Evolutionary conservation across 2,113 vertebrate genomes (phyloP), one percentile per base, ranked within the genome.

Genomic region (Eidolon helvum): DNA sequence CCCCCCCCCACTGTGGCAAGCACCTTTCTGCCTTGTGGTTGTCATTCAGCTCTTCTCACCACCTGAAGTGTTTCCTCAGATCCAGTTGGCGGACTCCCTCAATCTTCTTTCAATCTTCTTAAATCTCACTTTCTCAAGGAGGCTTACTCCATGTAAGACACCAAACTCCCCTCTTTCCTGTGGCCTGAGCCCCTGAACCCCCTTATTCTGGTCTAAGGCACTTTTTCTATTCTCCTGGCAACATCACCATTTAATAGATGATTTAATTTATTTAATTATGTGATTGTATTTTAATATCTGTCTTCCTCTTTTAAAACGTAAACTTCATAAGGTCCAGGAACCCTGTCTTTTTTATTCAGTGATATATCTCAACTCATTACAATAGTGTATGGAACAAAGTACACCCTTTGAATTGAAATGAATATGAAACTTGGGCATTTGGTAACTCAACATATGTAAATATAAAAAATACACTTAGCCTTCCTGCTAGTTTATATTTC

Each of bases 401-500:
- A 30, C 21, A n/a, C 16, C 40, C 21, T 90, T 75, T 63, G 16
- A 84, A 21, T 15, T 72, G 86, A 88, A 66, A 53, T 72, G n/a
- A 87, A 79, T n/a, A 40, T 14, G 63, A 55, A 40, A 48, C 38
- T 28, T 26, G n/a, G 33, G 22, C 26, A 16, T 78, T 66, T 83
- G 8, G 0, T 7, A 84, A 87, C 28, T 79, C 45, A 78, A 30
- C 50, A 83, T 45, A 63, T 57, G 4, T n/a, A 90, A 95, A 33
- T 38, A 57, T 50, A 80, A 87, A 96, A 94, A 93, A 48, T 43
- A 92, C 3, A 40, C 10, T 55, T 71, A 84, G 12, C 6, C 1
- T 82, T 96, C 87, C 40, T 92, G 53, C 4, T 82, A n/a, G 78
- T 69, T 88, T 33, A 33, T 43, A 92, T 59, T 92, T 80, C 18